Conservation (phyloP, 1,140 invertebrate species). For the Drosophila azteca region DNA sequence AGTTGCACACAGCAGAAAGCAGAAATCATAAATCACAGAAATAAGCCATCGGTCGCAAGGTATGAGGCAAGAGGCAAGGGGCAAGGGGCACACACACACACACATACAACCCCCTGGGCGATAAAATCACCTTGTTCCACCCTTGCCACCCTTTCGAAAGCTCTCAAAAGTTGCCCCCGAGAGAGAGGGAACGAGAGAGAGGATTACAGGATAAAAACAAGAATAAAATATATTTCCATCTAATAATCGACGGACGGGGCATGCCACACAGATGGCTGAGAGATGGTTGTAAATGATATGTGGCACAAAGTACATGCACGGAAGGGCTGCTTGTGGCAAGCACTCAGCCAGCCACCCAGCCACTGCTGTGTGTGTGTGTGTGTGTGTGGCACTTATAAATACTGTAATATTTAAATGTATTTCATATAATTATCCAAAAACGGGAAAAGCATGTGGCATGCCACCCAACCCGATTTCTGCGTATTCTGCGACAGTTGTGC, state of each 20-base stretch:
- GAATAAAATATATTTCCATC: conserved; percentile 51
- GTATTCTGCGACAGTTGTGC: conserved; percentile 29
- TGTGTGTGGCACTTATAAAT: conserved; percentile 36
- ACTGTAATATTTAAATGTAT: conserved; percentile 64
- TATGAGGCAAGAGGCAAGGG: too few relatives aligned
- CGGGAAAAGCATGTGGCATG: background rate
- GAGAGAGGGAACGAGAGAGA: too few relatives aligned
- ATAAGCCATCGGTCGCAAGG: too few relatives aligned
- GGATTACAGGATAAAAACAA: background rate
- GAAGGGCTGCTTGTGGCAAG: too few relatives aligned
- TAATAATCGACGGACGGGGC: conserved; percentile 40
- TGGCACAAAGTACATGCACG: too few relatives aligned
- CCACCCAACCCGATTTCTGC: conserved; percentile 31
- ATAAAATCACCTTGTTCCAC: background rate
- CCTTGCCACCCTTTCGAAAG: conserved; percentile 1
- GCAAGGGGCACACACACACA: background rate
- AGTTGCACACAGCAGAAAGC: too few relatives aligned
- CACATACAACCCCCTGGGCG: background rate
- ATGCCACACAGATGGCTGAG: conserved; percentile 59
- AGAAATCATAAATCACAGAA: too few relatives aligned
- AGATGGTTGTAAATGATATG: conserved; percentile 32
- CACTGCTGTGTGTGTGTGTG: too few relatives aligned
- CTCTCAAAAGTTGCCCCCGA: background rate
- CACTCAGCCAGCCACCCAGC: background rate
- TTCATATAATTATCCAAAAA: conserved; percentile 48